phyloP scores from a whole-genome alignment of 2,888 invertebrate genomes.

The Magallana nippona region DNA sequence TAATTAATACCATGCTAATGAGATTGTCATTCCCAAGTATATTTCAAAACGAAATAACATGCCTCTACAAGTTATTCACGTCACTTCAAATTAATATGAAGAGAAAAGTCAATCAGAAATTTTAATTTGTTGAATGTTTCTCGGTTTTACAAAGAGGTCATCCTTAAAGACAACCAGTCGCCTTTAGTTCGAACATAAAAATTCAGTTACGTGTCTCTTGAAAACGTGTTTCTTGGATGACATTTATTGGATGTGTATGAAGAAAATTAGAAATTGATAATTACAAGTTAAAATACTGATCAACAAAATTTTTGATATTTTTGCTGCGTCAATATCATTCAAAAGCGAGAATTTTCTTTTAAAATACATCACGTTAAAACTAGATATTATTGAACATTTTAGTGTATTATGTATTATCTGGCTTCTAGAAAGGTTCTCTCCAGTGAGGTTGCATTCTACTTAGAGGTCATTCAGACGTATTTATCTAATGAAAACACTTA shows the following conservation, averaged over 20 bases:
- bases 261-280: too few species aligned
- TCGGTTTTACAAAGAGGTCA: not conserved
- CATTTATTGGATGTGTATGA: not conserved
- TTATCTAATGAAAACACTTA: too few species aligned
- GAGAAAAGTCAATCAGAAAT: slow-evolving; percentile 7
- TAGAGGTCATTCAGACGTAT: too few species aligned
- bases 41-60: not conserved
- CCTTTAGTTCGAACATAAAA: not conserved
- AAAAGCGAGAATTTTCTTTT: too few species aligned
- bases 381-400: too few species aligned
- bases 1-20: slow-evolving; percentile 12
- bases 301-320: too few species aligned
- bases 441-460: too few species aligned
- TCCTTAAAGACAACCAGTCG: not conserved
- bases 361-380: too few species aligned
- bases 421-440: too few species aligned
- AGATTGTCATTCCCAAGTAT: not conserved
- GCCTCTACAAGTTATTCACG: slow-evolving; percentile 1
- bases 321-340: too few species aligned
- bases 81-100: not conserved
- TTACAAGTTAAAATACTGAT: too few species aligned
- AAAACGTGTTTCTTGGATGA: slow-evolving; percentile 10
- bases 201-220: not conserved
- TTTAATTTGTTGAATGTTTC: not conserved
- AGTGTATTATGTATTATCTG: too few species aligned